Base-by-base conservation (phyloP, 2,888 invertebrate genomes). In the Erebia aethiops region DNA sequence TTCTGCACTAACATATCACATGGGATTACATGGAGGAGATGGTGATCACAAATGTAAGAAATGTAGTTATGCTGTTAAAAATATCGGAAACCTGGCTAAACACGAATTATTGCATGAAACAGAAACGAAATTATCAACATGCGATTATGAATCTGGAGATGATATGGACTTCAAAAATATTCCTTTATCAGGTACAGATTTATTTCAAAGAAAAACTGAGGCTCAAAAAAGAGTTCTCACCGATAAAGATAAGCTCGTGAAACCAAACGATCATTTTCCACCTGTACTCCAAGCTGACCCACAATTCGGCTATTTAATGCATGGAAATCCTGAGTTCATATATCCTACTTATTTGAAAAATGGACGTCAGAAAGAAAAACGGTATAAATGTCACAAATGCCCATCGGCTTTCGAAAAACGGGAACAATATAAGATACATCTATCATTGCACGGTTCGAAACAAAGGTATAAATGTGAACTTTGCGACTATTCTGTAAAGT, bases 401-500 rank as follows among this genome's bases (percentile, higher is more conserved):
- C 98, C 98, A 0, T 97, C 97, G 60, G 97, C 97, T 0, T 98
- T 98, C 87, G 97, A 97, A 80, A 97, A 98, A 87, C 93, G 96
- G 54, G 96, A 97, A 80, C 97, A 98, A 84, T 98, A 97, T 86
- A 96, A 96, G 85, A 95, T 97, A 41, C 98, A 98, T 87, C 88
- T 97, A 77, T 96, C 96, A 18, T 89, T 98, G 60, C 98, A 98
- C 83, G 98, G 98, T 4, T 96, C 97, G 0, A 96, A 96, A 80
- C 97, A 97, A 85, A 94, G 96, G 73, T 98, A 97, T 85, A 96
- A 95, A 78, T 98, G 98, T 89, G 96, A 96, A 79, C 93, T 95
- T 58, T 98, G 98, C 87, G 98, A 98, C 88, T 98, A 98, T 87
- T 97, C 97, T 1, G 98, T 98, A 0, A 97, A 97, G 79, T 97